phyloP scores from a whole-genome alignment of 2,797 vertebrate genomes.

The Oreortyx pictus region DNA sequence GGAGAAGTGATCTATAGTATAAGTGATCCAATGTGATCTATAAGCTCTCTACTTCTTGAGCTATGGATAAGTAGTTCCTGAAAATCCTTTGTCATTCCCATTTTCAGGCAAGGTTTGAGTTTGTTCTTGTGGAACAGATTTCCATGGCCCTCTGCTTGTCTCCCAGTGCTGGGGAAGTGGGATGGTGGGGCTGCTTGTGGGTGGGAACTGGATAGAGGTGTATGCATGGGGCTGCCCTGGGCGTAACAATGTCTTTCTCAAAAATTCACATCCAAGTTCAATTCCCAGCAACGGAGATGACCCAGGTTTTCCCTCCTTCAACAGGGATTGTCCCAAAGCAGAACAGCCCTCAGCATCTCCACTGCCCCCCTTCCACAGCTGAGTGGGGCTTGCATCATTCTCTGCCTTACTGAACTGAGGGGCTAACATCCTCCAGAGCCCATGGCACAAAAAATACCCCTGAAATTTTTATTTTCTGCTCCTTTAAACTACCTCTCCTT shows the following conservation, averaged over 20 bases:
- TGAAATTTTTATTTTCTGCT: not conserved
- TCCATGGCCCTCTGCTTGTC: not conserved
- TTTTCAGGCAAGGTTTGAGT: not conserved
- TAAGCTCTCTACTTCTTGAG: not conserved
- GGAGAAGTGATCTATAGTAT: not conserved
- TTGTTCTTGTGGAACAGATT: not conserved
- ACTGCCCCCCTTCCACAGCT: not conserved
- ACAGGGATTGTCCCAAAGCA: not conserved
- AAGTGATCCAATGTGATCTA: not conserved
- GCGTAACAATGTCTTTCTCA: not conserved
- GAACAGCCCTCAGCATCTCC: not conserved
- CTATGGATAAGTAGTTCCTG: not conserved
- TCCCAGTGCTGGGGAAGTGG: not conserved
- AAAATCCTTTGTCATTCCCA: not conserved
- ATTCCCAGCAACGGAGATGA: not conserved
- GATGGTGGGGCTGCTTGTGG: not conserved
- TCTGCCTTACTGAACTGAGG: not conserved
- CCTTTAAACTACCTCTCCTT: not conserved
- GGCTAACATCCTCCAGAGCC: not conserved
- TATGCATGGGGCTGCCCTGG: not conserved
- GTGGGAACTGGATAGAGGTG: not conserved
- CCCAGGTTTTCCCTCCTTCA: not conserved
- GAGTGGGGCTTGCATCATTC: rapidly evolving
- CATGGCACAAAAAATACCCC: not conserved
- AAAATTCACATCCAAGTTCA: not conserved